phyloP scores from a whole-genome alignment of 2,113 vertebrate species.

The Triplophysa dalaica region DNA sequence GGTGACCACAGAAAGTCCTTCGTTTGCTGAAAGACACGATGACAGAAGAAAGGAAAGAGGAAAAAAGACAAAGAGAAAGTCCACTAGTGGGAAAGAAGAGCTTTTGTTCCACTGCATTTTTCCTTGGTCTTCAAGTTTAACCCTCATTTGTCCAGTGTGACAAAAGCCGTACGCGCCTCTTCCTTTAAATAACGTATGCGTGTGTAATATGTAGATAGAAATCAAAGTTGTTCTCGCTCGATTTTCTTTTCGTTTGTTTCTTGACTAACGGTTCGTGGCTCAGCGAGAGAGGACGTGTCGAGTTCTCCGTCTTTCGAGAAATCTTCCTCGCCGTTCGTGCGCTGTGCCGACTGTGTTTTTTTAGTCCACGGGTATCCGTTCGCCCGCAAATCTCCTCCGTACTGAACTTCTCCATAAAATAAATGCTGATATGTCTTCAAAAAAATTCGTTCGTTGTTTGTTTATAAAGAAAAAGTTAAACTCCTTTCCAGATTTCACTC shows the following conservation, averaged over 20 bases:
- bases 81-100: conserved; percentile 72
- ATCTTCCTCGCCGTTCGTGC: conserved; percentile 67
- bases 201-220: conserved; percentile 84
- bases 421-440: conserved; percentile 83
- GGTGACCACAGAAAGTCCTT: conserved; percentile 74
- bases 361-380: conserved; percentile 56
- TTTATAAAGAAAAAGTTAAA: conserved; percentile 70
- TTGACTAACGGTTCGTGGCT: conserved; percentile 81
- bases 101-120: conserved; percentile 68
- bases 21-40: conserved; percentile 73
- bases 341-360: conserved; percentile 60
- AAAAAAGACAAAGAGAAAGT: conserved; percentile 69
- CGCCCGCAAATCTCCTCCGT: conserved; percentile 54
- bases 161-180: conserved; percentile 79
- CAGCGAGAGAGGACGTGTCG: conserved; percentile 76
- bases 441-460: conserved; percentile 70
- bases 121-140: conserved; percentile 80
- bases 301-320: conserved; percentile 61
- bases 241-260: conserved; percentile 78
- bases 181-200: conserved; percentile 70
- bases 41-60: conserved; percentile 72
- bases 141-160: conserved; percentile 82
- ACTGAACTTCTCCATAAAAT: conserved; percentile 69
- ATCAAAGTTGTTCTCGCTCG: conserved; percentile 79
- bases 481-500: conserved; percentile 72